These are phyloP conservation scores for Anguilla pacifica DNA, from an alignment of 2,797 vertebrate genomes.

Conservation along the genomic window DNA sequence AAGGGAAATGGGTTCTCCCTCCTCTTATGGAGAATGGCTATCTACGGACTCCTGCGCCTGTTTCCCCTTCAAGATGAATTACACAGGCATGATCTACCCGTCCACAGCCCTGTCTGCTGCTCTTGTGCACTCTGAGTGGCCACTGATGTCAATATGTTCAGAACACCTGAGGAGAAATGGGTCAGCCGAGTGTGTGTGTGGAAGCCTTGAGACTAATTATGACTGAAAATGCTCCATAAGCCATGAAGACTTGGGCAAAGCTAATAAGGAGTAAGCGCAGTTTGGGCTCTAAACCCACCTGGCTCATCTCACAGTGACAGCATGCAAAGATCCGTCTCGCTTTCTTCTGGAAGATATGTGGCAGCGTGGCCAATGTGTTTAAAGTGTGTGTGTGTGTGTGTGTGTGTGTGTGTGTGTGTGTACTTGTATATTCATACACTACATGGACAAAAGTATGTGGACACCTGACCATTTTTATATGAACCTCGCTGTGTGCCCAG, in stretches of 20 bases:
- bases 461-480: too few relatives aligned
- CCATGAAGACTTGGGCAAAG: not conserved
- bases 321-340: not conserved
- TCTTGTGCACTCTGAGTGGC: not conserved
- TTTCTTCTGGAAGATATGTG: not conserved
- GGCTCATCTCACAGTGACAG: not conserved
- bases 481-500: too few relatives aligned
- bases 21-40: not conserved
- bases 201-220: constrained; percentile 12
- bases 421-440: not conserved
- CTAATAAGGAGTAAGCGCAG: not conserved
- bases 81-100: not conserved
- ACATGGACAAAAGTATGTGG: too few relatives aligned
- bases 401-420: not conserved
- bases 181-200: not conserved
- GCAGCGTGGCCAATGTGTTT: not conserved
- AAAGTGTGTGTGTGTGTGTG: not conserved
- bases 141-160: not conserved
- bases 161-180: not conserved
- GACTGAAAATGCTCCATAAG: not conserved
- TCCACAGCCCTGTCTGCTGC: not conserved
- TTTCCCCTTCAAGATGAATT: not conserved
- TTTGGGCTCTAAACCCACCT: not conserved
- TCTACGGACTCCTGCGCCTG: not conserved
- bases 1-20: not conserved